Conservation (phyloP, 2,888 invertebrate species). For the Drepana falcataria region DNA sequence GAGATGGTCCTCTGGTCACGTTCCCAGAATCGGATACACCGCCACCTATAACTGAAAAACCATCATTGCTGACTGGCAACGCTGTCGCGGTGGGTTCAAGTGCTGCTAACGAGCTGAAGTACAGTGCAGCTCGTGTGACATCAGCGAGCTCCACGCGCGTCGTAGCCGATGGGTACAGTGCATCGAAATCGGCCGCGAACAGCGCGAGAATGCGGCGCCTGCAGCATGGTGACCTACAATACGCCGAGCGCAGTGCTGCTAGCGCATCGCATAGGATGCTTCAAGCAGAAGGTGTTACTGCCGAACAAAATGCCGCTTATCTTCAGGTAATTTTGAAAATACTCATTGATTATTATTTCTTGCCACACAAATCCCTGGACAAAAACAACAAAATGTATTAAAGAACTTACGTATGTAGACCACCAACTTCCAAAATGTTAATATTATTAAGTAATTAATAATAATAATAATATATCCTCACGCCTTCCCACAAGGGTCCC, state of each 20-base stretch:
- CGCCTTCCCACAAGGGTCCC: no score
- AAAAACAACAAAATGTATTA: no score
- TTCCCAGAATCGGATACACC: conserved; percentile 89
- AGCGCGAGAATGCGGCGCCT: conserved; percentile 77
- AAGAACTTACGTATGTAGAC: no score
- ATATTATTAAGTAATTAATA: no score
- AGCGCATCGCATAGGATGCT: conserved; percentile 87
- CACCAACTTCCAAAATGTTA: no score
- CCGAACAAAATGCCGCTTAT: conserved; percentile 90
- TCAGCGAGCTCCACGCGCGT: conserved; percentile 86
- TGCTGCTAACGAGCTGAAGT: conserved; percentile 85
- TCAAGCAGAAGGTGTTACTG: conserved; percentile 90
- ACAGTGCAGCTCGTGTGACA: conserved; percentile 89
- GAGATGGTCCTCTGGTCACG: conserved; percentile 85
- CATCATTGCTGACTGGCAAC: conserved; percentile 66
- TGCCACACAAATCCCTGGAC: no score
- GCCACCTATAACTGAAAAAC: conserved; percentile 72
- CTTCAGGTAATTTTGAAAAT: conserved; percentile 81
- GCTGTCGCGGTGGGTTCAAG: conserved; percentile 56
- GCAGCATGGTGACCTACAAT: conserved; percentile 89
- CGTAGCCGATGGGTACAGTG: conserved; percentile 89
- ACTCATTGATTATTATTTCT: no score
- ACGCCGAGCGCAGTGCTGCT: conserved; percentile 88
- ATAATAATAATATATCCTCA: no score
- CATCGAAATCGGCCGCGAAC: conserved; percentile 77